Evolutionary conservation across 2,888 invertebrate species (phyloP), one percentile per base, ranked within the genome.

Genomic region (Eilema depressum): DNA sequence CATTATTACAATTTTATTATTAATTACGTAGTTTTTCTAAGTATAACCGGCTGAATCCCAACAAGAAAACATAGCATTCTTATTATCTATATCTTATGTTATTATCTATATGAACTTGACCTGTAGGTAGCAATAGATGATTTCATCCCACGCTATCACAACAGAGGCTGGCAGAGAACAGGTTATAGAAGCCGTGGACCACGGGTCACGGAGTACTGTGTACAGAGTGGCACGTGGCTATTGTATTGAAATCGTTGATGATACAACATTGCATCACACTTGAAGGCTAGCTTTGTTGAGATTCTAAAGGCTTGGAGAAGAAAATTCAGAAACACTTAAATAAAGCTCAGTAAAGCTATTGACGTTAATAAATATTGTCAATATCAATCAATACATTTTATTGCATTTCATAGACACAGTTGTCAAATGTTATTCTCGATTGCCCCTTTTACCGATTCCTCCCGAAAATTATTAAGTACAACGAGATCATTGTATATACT

Each of bases 61-160:
- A 20, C 4, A 61, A n/a, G 30, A 61, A n/a, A 61, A 61, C 10
- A 30, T 28, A 30, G 20, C 28, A 61, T 61, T n/a, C 3, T 60
- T 20, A 47, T 20, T 20, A 30, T 30, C n/a, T 30, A n/a, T 30
- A 28, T 30, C n/a, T 61, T 17, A 14, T 25, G 17, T 59, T 28
- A 57, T 57, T 37, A n/a, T 63, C 8, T 63, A 25, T 25, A 7
- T 17, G 37, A 25, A 25, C 37, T 28, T 60, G 28, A 60, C 17
- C 37, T 63, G 17, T 11, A 20, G 41, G 53, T n/a, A n/a, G 53
- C 11, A 56, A 33, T 53, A 28, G 11, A 28, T 63, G 68, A 63
- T 57, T 28, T 68, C 68, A 63, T 63, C 56, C 56, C 37, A 68
- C 63, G 63, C 37, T 57, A 68, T 56, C 57, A 41, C 14, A 25